These are phyloP conservation scores for Patella caerulea DNA, from an alignment of 2,888 invertebrate genomes.

Conservation along the genomic window DNA sequence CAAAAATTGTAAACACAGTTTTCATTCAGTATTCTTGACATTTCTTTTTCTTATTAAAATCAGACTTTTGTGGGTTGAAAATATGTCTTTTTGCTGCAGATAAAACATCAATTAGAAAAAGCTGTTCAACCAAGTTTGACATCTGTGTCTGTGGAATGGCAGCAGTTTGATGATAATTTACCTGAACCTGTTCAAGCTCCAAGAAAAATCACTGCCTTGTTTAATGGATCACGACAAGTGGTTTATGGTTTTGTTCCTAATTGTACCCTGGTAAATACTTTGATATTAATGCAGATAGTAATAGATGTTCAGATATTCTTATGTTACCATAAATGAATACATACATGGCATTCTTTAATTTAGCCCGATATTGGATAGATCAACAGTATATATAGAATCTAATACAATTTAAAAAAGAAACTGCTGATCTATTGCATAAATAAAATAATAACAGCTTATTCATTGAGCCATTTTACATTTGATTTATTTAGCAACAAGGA, in stretches of 20 bases:
- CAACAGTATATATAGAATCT: too few species aligned
- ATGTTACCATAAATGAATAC: too few species aligned
- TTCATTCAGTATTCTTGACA: not conserved
- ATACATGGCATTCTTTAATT: too few species aligned
- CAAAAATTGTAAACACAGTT: too few species aligned
- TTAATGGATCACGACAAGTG: constrained; percentile 68
- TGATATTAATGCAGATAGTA: too few species aligned
- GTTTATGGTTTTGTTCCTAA: constrained; percentile 69
- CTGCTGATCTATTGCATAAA: too few species aligned
- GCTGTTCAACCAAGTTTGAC: constrained; percentile 66
- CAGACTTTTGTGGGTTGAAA: not conserved
- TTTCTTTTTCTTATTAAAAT: not conserved
- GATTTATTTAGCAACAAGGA: too few species aligned
- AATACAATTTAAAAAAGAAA: too few species aligned
- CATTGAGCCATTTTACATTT: too few species aligned
- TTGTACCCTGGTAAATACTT: constrained; percentile 62
- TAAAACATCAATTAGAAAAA: constrained; percentile 58
- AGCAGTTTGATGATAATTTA: constrained; percentile 57
- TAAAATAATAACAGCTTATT: too few species aligned
- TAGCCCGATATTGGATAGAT: too few species aligned
- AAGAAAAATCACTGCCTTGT: constrained; percentile 64
- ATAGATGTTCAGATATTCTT: too few species aligned
- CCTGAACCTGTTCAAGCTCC: constrained; percentile 65
- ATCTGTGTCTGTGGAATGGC: constrained; percentile 68
- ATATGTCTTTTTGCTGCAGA: constrained; percentile 38